These are phyloP conservation scores for Psix sp. DNA, from an alignment of 1,140 invertebrate genomes.

Conservation along the genomic window DNA sequence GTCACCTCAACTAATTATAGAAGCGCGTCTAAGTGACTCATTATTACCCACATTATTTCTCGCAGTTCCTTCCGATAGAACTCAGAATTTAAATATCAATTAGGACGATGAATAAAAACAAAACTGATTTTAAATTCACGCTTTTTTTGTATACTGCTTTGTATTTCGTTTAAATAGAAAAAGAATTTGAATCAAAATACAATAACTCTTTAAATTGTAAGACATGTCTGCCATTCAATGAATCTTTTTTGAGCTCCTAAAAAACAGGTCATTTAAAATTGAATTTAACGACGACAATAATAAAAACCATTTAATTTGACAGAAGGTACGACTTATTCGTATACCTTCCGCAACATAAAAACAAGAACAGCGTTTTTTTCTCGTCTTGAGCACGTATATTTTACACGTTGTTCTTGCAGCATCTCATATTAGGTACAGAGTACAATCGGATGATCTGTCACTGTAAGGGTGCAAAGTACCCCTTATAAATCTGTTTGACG, in stretches of 20 bases:
- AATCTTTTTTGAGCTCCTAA: background rate
- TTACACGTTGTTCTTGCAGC: conserved; percentile 9
- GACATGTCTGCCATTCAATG: no score
- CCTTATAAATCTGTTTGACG: conserved; percentile 42
- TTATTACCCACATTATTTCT: no score
- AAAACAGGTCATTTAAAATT: conserved; percentile 13
- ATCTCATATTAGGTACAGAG: conserved; percentile 31
- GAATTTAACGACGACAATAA: conserved; percentile 19
- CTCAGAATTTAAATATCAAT: no score
- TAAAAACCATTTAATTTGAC: conserved; percentile 43
- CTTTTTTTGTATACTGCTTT: no score
- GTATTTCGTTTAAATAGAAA: no score
- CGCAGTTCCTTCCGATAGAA: no score
- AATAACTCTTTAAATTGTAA: no score
- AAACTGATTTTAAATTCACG: no score
- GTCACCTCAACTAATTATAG: conserved; percentile 29
- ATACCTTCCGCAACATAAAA: conserved; percentile 24
- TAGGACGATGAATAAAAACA: no score
- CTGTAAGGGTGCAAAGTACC: conserved; percentile 45
- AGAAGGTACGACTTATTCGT: conserved; percentile 21
- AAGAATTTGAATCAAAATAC: no score
- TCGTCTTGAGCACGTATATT: conserved; percentile 27
- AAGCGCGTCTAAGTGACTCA: no score
- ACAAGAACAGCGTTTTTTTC: conserved; percentile 19
- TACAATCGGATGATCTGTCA: conserved; percentile 48